Conservation (phyloP, 2,797 vertebrate species). For the Melanotaenia nigrans region DNA sequence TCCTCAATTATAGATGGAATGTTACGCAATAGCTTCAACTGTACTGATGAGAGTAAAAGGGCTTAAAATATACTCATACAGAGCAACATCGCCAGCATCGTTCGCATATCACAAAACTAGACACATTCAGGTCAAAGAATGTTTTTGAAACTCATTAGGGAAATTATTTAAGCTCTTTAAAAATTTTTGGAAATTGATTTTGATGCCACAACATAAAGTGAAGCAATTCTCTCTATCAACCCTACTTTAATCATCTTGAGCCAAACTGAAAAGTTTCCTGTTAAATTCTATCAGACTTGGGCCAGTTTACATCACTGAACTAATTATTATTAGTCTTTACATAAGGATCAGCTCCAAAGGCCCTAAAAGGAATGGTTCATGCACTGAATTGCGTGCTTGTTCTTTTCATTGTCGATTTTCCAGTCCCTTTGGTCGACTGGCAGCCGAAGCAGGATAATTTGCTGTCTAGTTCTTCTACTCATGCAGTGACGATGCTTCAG, state of each 20-base stretch:
- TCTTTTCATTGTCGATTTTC: conserved; percentile 17
- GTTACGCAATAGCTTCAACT: conserved; percentile 63
- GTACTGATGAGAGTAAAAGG: conserved; percentile 26
- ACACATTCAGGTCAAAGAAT: conserved; percentile 13
- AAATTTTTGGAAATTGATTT: neutral
- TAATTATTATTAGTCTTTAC: conserved; percentile 10
- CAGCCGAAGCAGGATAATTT: conserved; percentile 22
- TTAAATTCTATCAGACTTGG: conserved; percentile 1
- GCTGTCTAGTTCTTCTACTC: conserved; percentile 2
- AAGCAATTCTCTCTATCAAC: neutral
- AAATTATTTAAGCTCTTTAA: conserved; percentile 7
- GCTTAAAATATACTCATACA: conserved; percentile 36
- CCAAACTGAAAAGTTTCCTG: neutral
- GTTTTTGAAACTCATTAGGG: conserved; percentile 18
- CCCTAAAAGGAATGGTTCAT: conserved; percentile 2
- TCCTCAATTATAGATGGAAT: conserved; percentile 69
- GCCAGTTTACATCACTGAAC: neutral
- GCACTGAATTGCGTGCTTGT: conserved; percentile 6
- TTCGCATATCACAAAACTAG: conserved; percentile 12
- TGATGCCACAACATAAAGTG: neutral
- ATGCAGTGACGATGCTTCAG: conserved; percentile 10
- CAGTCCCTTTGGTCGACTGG: conserved; percentile 1
- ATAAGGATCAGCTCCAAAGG: conserved; percentile 7
- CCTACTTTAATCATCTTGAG: conserved; percentile 4
- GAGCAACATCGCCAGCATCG: conserved; percentile 2